Percentiles rank a stretch among this genome's conserved stretches.
Conservation (phyloP, 1,140 invertebrate genomes). For the Drosophila nikananu region DNA sequence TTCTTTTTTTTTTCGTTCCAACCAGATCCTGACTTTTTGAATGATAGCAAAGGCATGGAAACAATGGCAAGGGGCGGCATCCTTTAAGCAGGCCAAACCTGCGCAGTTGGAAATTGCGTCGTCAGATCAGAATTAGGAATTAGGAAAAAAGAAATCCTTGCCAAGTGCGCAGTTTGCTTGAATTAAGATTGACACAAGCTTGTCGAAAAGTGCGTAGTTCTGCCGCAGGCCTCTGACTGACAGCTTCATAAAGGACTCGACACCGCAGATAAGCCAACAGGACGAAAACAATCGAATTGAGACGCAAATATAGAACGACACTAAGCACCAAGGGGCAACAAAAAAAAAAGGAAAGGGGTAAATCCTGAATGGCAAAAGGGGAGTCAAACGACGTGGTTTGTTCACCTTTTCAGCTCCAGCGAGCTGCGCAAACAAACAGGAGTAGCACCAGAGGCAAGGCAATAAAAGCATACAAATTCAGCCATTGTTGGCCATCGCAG, state of each 20-base stretch:
- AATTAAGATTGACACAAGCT: conserved; percentile 25
- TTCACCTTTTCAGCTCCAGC: conserved; percentile 75
- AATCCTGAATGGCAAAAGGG: conserved; percentile 6
- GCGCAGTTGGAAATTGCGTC: conserved; percentile 72
- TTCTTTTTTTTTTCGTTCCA: not conserved
- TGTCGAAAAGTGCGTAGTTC: conserved; percentile 47
- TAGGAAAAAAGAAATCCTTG: not conserved
- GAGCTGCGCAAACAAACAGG: conserved; percentile 48
- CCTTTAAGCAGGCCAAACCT: conserved; percentile 45
- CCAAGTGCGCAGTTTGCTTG: conserved; percentile 58
- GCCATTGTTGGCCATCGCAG: conserved; percentile 66
- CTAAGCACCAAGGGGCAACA: conserved; percentile 30
- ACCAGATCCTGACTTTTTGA: conserved; percentile 56
- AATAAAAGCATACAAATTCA: conserved; percentile 79
- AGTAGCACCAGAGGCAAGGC: not conserved
- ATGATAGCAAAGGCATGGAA: conserved; percentile 15
- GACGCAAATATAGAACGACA: conserved; percentile 58
- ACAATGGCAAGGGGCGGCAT: conserved; percentile 1
- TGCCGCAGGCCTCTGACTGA: conserved; percentile 58
- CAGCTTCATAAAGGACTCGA: conserved; percentile 72
- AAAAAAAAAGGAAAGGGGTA: conserved; percentile 19
- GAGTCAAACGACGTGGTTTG: conserved; percentile 57
- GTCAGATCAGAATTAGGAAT: not conserved
- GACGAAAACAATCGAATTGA: conserved; percentile 54
- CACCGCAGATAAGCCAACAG: conserved; percentile 71